phyloP scores from a whole-genome alignment of 2,797 vertebrate species.

The Pteropus rufus region DNA sequence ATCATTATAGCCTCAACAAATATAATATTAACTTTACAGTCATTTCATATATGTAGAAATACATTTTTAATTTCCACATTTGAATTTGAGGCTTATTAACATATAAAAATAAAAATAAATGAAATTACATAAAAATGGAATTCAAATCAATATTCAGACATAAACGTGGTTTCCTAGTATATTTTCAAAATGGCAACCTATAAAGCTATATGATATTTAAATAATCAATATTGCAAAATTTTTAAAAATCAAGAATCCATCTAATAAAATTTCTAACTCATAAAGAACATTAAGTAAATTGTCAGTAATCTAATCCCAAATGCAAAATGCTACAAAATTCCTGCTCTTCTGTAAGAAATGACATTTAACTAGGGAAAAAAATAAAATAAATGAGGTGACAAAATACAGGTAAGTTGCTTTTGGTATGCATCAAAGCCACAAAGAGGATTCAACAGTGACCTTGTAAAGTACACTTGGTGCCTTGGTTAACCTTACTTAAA shows the following conservation, averaged over 20 bases:
- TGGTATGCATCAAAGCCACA: slow-evolving; percentile 83
- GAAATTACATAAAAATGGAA: slow-evolving; percentile 3
- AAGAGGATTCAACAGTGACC: slow-evolving; percentile 78
- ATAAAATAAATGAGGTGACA: slow-evolving; percentile 77
- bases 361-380: slow-evolving; percentile 70
- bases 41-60: slow-evolving; percentile 39
- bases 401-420: slow-evolving; percentile 79
- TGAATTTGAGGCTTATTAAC: slow-evolving; percentile 28
- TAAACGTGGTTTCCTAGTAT: neutral
- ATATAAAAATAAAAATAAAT: slow-evolving; percentile 45
- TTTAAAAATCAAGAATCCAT: slow-evolving; percentile 38
- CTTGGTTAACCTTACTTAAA: slow-evolving; percentile 79
- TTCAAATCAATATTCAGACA: slow-evolving; percentile 27
- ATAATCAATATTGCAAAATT: neutral
- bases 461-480: slow-evolving; percentile 76
- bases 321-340: slow-evolving; percentile 46
- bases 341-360: slow-evolving; percentile 52
- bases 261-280: slow-evolving; percentile 46
- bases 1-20: neutral
- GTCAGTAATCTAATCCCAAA: slow-evolving; percentile 40
- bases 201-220: neutral
- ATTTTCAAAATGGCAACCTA: slow-evolving; percentile 33
- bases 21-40: neutral
- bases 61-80: slow-evolving; percentile 35
- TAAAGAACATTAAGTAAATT: slow-evolving; percentile 48